phyloP scores from a whole-genome alignment of 2,797 vertebrate genomes.

The Mormyrus hasselquistii region DNA sequence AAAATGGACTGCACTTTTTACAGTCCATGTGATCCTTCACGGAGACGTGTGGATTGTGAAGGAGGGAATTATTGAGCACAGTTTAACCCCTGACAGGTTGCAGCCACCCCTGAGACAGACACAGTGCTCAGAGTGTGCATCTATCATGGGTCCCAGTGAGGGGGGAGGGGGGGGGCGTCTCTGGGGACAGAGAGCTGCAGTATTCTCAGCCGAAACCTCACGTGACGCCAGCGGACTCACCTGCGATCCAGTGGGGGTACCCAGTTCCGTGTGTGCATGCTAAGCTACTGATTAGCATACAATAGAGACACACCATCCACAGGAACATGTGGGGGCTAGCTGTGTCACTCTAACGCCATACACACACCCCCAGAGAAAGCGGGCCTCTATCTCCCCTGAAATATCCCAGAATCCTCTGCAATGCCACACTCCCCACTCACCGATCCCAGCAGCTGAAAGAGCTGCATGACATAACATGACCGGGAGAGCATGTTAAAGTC shows the following conservation, averaged over 20 bases:
- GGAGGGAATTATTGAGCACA: constrained; percentile 47
- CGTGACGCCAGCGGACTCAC: background rate
- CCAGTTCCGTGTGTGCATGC: background rate
- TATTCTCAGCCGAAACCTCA: background rate
- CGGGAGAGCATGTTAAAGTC: background rate
- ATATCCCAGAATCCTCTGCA: background rate
- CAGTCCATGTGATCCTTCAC: constrained; percentile 46
- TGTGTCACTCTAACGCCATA: background rate
- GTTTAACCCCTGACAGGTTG: constrained; percentile 66
- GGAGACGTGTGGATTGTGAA: constrained; percentile 50
- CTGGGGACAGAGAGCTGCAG: constrained; percentile 25
- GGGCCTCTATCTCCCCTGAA: background rate
- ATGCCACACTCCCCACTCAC: background rate
- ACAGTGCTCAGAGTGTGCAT: constrained; percentile 55
- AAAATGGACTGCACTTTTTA: constrained; percentile 53
- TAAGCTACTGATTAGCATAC: background rate
- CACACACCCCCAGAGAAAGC: background rate
- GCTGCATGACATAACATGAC: background rate
- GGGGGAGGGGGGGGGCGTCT: constrained; percentile 42
- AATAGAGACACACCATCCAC: background rate
- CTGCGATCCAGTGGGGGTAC: background rate
- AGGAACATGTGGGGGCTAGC: background rate
- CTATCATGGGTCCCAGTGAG: constrained; percentile 63
- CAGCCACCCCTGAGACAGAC: constrained; percentile 41
- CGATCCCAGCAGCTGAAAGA: background rate